Base-by-base conservation (phyloP, 2,888 invertebrate genomes). In the Drosophila suboccidentalis region DNA sequence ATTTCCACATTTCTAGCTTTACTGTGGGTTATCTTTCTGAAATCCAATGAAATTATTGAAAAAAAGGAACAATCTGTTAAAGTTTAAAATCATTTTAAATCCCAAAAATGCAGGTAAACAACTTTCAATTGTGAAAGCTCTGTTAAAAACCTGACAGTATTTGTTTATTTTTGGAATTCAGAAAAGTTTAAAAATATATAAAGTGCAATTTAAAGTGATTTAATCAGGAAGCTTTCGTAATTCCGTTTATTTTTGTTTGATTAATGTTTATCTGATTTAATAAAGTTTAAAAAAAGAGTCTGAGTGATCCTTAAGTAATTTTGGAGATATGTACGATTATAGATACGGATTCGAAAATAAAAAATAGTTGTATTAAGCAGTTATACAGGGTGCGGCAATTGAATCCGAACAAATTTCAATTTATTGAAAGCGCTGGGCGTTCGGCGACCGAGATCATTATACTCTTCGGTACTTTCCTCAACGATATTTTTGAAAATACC, bases 31-130 rank as follows among this genome's bases (percentile, higher is more conserved):
- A 3, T 6, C 15, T 39, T n/a, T 17, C 13, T 10, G 4, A 4
- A 17, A 41, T 17, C 4, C 15, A 3, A 10, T 17, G 4, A 17
- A 41, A 9, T 17, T 41, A 1, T 32, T 0, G 8, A 29, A 8
- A 29, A 8, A 29, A 29, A 29, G 8, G 8, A 0, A 29, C 29
- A 32, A 32, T 32, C 32, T 36, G 34, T 36, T 19, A 1, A 44
- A 22, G 13, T 36, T 34, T 36, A 17, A 5, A 9, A 17, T 26
- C 9, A n/a, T 15, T 6, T 57, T 9, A n/a, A 5, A 17, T 57
- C 13, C 11, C 17, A 11, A 49, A 57, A 22, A 36, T 38, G 19
- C 59, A 41, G 51, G 22, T 58, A 29, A 46, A 54, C 43, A 39
- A 13, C 43, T 19, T 22, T 38, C 8, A 17, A 34, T 19, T 32